phyloP scores from a whole-genome alignment of 2,797 vertebrate species.

The Rhinogobio ventralis region DNA sequence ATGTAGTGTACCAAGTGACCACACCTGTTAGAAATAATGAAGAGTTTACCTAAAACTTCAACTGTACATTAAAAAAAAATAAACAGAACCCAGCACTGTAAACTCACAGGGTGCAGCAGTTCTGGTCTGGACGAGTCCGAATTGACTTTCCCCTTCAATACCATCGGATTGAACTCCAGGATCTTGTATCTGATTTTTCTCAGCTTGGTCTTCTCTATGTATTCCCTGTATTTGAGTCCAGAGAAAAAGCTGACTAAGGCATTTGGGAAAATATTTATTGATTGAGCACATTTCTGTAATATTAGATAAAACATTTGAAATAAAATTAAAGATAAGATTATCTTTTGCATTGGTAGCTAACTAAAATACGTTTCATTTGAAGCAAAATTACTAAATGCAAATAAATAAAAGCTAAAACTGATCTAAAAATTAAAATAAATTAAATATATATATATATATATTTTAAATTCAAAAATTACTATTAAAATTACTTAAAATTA shows the following conservation, averaged over 20 bases:
- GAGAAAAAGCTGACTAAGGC: neutral
- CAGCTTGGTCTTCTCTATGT: slow-evolving; percentile 90
- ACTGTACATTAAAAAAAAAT: neutral
- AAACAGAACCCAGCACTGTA: neutral
- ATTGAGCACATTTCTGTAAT: neutral
- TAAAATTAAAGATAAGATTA: neutral
- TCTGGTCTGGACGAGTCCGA: slow-evolving; percentile 90
- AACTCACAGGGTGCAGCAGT: slow-evolving; percentile 94
- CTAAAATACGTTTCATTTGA: neutral
- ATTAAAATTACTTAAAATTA: too few species aligned
- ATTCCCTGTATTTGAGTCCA: slow-evolving; percentile 77
- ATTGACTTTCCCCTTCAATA: slow-evolving; percentile 91
- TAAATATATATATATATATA: too few species aligned
- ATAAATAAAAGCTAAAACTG: too few species aligned
- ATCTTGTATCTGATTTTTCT: slow-evolving; percentile 89
- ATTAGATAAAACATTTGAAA: neutral
- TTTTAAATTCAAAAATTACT: too few species aligned
- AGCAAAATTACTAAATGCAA: neutral
- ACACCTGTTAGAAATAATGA: neutral
- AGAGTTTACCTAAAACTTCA: neutral
- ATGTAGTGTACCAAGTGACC: neutral
- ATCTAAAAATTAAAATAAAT: too few species aligned
- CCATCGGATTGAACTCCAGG: slow-evolving; percentile 93
- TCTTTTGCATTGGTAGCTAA: neutral
- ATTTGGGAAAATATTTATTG: neutral